These are phyloP conservation scores for Atta texana DNA, from an alignment of 1,140 invertebrate species.

Conservation along the genomic window DNA sequence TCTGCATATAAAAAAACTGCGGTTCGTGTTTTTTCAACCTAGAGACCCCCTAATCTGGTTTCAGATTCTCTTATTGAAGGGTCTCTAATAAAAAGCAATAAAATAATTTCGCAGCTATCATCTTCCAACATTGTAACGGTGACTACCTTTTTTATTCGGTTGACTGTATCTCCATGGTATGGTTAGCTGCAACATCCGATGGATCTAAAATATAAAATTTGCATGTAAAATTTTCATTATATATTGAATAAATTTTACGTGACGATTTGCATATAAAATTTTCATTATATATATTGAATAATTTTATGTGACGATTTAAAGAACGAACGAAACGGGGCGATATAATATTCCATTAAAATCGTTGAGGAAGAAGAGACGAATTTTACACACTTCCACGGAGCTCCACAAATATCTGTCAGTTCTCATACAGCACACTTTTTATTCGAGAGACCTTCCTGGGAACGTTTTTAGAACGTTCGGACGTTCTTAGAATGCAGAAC, in stretches of 20 bases:
- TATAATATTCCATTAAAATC: background rate
- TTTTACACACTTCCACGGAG: background rate
- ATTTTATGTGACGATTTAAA: conserved; percentile 18
- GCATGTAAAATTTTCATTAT: background rate
- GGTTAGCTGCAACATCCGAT: background rate
- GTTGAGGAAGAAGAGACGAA: background rate
- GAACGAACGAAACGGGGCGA: background rate
- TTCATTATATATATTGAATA: background rate
- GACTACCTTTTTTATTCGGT: background rate
- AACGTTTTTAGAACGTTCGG: no score
- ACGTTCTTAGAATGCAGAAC: no score
- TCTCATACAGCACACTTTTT: no score
- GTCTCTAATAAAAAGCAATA: background rate
- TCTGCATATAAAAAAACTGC: no score
- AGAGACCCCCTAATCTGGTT: no score
- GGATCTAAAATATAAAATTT: conserved; percentile 15
- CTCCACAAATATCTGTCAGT: background rate
- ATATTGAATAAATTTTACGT: conserved; percentile 18
- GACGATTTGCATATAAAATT: background rate
- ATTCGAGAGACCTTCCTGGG: no score
- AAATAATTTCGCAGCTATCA: background rate
- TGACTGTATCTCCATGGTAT: background rate
- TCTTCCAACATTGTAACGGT: background rate
- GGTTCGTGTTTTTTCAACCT: no score
- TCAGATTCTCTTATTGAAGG: no score